phyloP scores from a whole-genome alignment of 2,113 vertebrate genomes.

The Eudyptes chrysolophus region DNA sequence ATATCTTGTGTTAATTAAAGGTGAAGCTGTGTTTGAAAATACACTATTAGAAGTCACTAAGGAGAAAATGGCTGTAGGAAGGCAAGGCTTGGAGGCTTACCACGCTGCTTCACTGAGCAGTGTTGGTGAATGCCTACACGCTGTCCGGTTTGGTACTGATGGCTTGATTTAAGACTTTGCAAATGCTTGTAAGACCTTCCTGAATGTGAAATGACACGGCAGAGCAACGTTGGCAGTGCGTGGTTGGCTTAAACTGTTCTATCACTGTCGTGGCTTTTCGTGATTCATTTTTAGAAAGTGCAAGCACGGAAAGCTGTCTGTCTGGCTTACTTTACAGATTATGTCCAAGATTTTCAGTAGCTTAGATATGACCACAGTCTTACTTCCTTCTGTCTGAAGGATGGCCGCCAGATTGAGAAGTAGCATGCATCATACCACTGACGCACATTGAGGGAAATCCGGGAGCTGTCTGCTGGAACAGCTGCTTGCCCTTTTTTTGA shows the following conservation, averaged over 20 bases:
- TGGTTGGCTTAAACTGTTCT: not conserved
- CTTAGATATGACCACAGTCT: slow-evolving; percentile 42
- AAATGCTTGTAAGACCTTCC: slow-evolving; percentile 13
- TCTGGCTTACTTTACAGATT: not conserved
- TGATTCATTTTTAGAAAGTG: slow-evolving; percentile 60
- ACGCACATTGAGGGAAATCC: slow-evolving; percentile 63
- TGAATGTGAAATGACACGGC: slow-evolving; percentile 1
- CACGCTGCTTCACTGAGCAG: not conserved
- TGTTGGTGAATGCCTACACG: not conserved
- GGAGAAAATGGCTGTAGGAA: not conserved
- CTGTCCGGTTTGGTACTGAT: not conserved
- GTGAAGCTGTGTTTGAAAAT: not conserved
- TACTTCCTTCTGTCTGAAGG: slow-evolving; percentile 52
- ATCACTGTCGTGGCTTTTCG: not conserved
- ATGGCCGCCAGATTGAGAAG: slow-evolving; percentile 52
- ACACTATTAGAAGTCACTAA: not conserved
- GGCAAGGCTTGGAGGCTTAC: not conserved
- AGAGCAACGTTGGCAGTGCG: slow-evolving; percentile 30
- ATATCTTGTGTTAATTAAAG: not conserved
- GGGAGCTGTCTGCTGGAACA: slow-evolving; percentile 62
- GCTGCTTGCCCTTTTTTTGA: not conserved
- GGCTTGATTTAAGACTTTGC: slow-evolving; percentile 36
- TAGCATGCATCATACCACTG: slow-evolving; percentile 2
- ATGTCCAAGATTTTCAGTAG: slow-evolving; percentile 48
- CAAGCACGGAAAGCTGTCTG: slow-evolving; percentile 31